These are phyloP conservation scores for Glyptemys insculpta DNA, from an alignment of 2,797 vertebrate species.

Conservation along the genomic window DNA sequence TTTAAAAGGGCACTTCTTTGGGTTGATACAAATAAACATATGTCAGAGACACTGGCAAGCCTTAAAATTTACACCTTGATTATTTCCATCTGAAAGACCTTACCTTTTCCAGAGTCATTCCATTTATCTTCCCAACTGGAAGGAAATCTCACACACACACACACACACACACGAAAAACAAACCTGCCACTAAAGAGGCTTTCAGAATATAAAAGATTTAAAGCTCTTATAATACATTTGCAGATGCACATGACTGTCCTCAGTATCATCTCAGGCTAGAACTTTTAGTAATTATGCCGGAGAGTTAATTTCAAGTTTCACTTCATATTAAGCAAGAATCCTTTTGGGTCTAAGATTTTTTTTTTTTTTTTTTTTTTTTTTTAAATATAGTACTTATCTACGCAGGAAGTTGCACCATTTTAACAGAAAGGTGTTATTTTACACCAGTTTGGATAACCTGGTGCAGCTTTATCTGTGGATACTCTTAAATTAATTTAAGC, in stretches of 20 bases:
- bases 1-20: constrained; percentile 20
- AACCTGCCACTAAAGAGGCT: neutral
- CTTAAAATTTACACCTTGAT: constrained; percentile 3
- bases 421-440: neutral
- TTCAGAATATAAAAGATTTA: neutral
- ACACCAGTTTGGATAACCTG: neutral
- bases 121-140: neutral
- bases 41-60: constrained; percentile 33
- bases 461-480: neutral
- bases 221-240: neutral
- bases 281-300: neutral
- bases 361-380: neutral
- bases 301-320: neutral
- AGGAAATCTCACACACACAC: neutral
- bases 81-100: neutral
- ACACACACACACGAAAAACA: too few species aligned
- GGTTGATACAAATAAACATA: constrained; percentile 35
- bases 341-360: neutral
- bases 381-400: neutral
- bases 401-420: neutral
- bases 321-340: neutral
- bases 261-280: neutral
- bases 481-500: neutral
- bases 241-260: neutral
- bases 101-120: neutral